Conservation (phyloP, 2,113 vertebrate genomes). For the Pygathrix nemaeus region DNA sequence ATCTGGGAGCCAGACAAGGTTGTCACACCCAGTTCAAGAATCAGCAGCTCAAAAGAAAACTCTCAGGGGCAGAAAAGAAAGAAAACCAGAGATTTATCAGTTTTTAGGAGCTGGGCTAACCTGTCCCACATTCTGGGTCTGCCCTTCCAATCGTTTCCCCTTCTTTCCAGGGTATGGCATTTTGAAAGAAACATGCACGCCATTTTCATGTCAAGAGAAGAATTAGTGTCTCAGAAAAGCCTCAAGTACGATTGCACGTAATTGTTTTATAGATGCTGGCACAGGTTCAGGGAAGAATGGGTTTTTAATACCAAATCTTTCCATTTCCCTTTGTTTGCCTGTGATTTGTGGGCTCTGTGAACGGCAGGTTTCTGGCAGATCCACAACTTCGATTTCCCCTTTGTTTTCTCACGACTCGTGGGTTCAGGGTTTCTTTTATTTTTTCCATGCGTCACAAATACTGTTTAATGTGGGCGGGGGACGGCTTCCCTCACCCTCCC, state of each 20-base stretch:
- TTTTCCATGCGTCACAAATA: conserved; percentile 58
- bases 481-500: background rate
- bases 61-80: background rate
- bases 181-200: conserved; percentile 33
- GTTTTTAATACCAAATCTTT: conserved; percentile 80
- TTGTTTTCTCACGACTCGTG: conserved; percentile 74
- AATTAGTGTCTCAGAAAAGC: conserved; percentile 71
- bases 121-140: background rate
- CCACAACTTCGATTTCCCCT: conserved; percentile 64
- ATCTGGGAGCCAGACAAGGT: conserved; percentile 11
- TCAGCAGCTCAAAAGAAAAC: background rate
- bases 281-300: conserved; percentile 73
- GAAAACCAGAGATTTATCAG: background rate
- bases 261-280: conserved; percentile 79
- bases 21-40: background rate
- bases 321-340: conserved; percentile 78
- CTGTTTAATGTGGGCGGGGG: conserved; percentile 54
- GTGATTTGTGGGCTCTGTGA: conserved; percentile 73
- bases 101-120: background rate
- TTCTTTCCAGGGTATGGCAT: background rate
- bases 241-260: conserved; percentile 68
- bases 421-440: conserved; percentile 57
- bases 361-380: conserved; percentile 78
- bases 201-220: conserved; percentile 69
- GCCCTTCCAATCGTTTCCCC: background rate